Evolutionary conservation across 2,113 vertebrate genomes (phyloP).

Genomic region (Campylomormyrus numenius): DNA sequence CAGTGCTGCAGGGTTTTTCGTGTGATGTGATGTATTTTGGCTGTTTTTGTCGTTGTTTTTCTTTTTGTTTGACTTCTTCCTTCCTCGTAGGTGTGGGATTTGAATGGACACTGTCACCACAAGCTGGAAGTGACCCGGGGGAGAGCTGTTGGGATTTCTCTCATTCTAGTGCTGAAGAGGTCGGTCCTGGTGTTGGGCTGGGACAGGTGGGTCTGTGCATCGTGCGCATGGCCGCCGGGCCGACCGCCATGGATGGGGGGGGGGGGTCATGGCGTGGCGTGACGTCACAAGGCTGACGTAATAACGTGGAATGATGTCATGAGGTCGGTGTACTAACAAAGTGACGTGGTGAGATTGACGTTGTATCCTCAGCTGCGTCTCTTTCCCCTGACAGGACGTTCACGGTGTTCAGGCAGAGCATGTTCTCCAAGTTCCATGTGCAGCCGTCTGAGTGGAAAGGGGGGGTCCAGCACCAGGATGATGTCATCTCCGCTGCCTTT

Average conservation of each 20-base stretch:
- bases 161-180: constrained; percentile 58
- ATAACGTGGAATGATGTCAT: neutral
- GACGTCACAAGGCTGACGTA: neutral
- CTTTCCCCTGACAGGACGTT: constrained; percentile 54
- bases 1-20: neutral
- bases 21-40: neutral
- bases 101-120: constrained; percentile 66
- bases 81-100: constrained; percentile 66
- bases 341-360: neutral
- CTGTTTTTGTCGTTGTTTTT: neutral
- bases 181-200: constrained; percentile 53
- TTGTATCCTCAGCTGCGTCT: neutral
- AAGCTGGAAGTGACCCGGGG: constrained; percentile 53
- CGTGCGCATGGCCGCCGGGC: too few relatives aligned
- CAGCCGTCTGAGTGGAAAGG: constrained; percentile 66
- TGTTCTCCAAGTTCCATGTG: constrained; percentile 54
- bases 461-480: constrained; percentile 41
- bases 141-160: constrained; percentile 51
- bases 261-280: neutral
- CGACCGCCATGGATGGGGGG: neutral
- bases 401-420: constrained; percentile 63
- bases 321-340: neutral
- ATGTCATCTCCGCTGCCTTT: constrained; percentile 57
- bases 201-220: constrained; percentile 42
- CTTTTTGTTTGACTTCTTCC: constrained; percentile 22